Evolutionary conservation across 2,888 invertebrate species (phyloP), one percentile per base, ranked within the genome.

Genomic region (Dryomyza anilis): DNA sequence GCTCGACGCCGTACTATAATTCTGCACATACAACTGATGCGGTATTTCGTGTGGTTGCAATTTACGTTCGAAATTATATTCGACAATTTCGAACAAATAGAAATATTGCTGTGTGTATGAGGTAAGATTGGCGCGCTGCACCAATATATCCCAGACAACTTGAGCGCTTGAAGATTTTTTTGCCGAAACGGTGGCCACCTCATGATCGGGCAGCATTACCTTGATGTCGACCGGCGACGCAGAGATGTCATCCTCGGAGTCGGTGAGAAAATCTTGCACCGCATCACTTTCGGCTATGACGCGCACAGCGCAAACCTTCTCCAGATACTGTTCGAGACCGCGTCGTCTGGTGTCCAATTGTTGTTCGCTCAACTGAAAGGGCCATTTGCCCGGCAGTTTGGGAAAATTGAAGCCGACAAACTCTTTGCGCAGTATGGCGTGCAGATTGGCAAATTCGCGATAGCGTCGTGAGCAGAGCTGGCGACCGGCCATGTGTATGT

Each of bases 401-500:
- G 99, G 99, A 82, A 98, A 99, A 83, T 91, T 94, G 82, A 95
- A 98, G 63, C 90, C 98, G 70, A 92, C 87, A 82, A 98, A 98
- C 83, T 98, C 97, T 83, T 95, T 93, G 82, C 96, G 93, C 63
- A 98, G 86, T 74, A 91, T 90, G 75, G 90, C 88, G 79, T 98
- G 94, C 68, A 98, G 85, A 71, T 92, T 91, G 8, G 95, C 90
- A 83, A 98, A 99, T 85, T 99, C 99, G 67, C 96, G 88, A 83
- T 98, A 99, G 43, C 99, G 87, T 58, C 98, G 87, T 57, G 98
- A 98, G 84, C 99, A 99, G 61, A 99, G 86, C 81, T 98, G 98
- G 36, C 98, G 86, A 0, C 98, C 98, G 6, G 99, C 98, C 98
- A 99, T 98, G 84, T 99, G 97, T 69, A 99, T 97, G 81, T 98